Base-by-base conservation (phyloP, 2,888 invertebrate species). In the Panopea generosa region DNA sequence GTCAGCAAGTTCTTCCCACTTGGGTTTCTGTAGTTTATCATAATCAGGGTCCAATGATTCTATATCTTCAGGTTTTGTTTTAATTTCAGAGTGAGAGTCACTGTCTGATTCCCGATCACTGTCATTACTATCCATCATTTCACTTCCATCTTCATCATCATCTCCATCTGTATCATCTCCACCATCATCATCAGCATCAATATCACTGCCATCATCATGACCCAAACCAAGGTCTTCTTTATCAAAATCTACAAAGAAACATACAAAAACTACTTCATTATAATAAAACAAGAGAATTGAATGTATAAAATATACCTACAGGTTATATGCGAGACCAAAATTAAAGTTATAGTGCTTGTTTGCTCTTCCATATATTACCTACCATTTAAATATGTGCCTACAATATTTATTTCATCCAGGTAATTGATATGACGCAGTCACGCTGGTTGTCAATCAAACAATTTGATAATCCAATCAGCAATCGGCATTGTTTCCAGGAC, bases 161-260 rank as follows among this genome's bases (percentile, higher is more conserved):
- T 84, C 86, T 62, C 92, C 75, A 89, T 92, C 70, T 2, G 6
- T 6, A 90, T 84, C 84, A 56, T 27, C 53, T 89, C 84, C 86
- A 11, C 57, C 53, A n/a, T 70, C 49, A 16, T 71, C 47, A 18
- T 61, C 66, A 49, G 63, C 68, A 55, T 45, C 29, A 52, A 50
- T 52, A 65, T 73, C 56, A 18, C 49, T 40, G 27, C 65, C 56
- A 29, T 76, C 59, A 29, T 40, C 56, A 27, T 24, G 7, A 22
- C 14, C 29, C 47, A 59, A 22, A 7, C 27, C 61, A 49, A 27
- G 26, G n/a, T 61, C 52, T 6, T 62, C 57, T n/a, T 55, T 57
- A 16, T 60, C 61, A 53, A 50, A 22, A 45, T 75, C 65, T 65
- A 45, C 26, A 56, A 43, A 40, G 2, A 22, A 9, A 53, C 27